Evolutionary conservation across 2,113 vertebrate genomes (phyloP), one percentile per base, ranked within the genome.

Genomic region (Pachycephala philippinensis): DNA sequence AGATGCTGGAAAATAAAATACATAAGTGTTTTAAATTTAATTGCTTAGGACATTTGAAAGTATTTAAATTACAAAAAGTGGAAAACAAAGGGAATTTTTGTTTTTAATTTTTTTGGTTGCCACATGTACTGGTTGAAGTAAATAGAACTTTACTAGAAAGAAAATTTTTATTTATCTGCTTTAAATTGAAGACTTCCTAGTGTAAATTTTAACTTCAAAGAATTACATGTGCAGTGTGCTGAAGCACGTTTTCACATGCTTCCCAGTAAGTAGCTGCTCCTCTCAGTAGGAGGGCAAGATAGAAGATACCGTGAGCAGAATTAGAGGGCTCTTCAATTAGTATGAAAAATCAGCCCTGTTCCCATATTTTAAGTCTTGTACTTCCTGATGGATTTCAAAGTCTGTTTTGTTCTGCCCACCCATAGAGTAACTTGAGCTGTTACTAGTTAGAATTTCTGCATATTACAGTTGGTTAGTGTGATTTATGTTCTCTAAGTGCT

Each of bases 311-410:
- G 0, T 28, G 68, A 77, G 15, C 52, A 74, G 79, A 86, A 80
- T 77, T 84, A 90, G 50, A 94, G 60, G 35, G 22, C 26, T 88
- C 64, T 93, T 83, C 68, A 90, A 60, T 81, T 84, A 86, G n/a
- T 79, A 69, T 79, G 78, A 94, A 84, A 56, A 61, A 49, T 65
- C 74, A 94, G n/a, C 26, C 44, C 24, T 2, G 12, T 92, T 97
- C 64, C 47, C 85, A 72, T 86, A 63, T 81, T 92, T 90, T 78
- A 88, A 92, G 49, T 78, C 92, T 75, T 53, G 44, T 56, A 68
- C 49, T 96, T 97, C 92, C 93, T 81, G 81, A 77, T 61, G 53
- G 63, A 76, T 95, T 96, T 95, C 50, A 70, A 93, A 90, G 54
- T 40, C 60, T 90, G 3, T 81, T 90, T 95, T 91, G n/a, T 92